phyloP scores from a whole-genome alignment of 2,888 invertebrate species.

The Nematopogon swammerdamellus region DNA sequence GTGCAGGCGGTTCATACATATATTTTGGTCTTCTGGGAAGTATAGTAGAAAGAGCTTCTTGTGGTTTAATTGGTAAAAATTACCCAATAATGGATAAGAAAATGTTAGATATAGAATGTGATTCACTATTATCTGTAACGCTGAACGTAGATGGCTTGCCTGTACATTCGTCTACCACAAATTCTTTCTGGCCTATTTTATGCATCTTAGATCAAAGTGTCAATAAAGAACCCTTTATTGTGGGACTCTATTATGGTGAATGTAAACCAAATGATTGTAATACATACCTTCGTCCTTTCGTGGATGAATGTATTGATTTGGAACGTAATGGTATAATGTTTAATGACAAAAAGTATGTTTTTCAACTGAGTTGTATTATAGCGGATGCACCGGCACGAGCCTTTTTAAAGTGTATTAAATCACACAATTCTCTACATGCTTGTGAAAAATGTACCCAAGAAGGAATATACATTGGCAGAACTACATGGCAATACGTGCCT shows the following conservation, averaged over 20 bases:
- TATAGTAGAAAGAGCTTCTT: conserved; percentile 2
- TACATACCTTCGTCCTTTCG: conserved; percentile 5
- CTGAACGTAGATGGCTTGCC: conserved; percentile 7
- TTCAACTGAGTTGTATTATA: conserved; percentile 5
- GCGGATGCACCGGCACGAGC: conserved; percentile 6
- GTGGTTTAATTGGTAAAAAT: neutral
- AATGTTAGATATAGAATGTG: neutral
- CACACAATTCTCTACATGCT: conserved; percentile 8
- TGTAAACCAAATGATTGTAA: conserved; percentile 3
- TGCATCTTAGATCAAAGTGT: conserved; percentile 7
- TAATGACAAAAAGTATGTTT: conserved; percentile 2
- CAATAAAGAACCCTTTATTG: conserved; percentile 6
- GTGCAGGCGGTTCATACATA: conserved; percentile 1
- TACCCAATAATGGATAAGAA: conserved; percentile 4
- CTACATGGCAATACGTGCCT: conserved; percentile 2
- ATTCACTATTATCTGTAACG: conserved; percentile 3
- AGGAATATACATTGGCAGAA: conserved; percentile 5
- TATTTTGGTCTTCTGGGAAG: conserved; percentile 1
- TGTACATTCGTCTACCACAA: conserved; percentile 2
- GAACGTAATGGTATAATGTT: conserved; percentile 5
- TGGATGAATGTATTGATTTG: conserved; percentile 4
- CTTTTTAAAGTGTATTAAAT: conserved; percentile 9
- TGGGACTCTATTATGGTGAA: conserved; percentile 4
- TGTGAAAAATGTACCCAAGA: conserved; percentile 9
- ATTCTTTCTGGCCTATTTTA: conserved; percentile 10